phyloP scores from a whole-genome alignment of 1,140 invertebrate genomes.

The Nylanderia fulva region DNA sequence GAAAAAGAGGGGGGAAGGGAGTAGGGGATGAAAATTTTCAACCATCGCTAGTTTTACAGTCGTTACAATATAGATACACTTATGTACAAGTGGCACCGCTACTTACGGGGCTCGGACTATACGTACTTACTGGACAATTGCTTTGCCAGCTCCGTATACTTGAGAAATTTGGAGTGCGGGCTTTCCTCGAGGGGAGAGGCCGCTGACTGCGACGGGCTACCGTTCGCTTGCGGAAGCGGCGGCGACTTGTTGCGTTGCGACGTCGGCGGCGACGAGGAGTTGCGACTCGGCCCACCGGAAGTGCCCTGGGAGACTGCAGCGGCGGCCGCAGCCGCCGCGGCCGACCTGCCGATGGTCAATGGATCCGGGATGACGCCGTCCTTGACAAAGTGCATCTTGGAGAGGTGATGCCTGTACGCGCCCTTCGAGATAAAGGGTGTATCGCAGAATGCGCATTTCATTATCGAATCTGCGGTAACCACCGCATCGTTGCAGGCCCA shows the following conservation, averaged over 20 bases:
- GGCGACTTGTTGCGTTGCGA: slow-evolving; percentile 85
- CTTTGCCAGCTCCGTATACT: slow-evolving; percentile 98
- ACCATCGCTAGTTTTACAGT: slow-evolving; percentile 75
- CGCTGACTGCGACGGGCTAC: slow-evolving; percentile 83
- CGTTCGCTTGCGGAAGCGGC: slow-evolving; percentile 86
- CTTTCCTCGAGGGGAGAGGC: slow-evolving; percentile 92
- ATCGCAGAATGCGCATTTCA: slow-evolving; percentile 98
- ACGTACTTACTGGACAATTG: slow-evolving; percentile 98
- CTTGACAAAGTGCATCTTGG: slow-evolving; percentile 98
- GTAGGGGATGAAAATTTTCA: slow-evolving; percentile 54
- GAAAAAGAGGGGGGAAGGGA: not conserved
- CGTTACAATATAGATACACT: slow-evolving; percentile 86
- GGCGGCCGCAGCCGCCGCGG: slow-evolving; percentile 79
- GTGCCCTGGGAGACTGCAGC: slow-evolving; percentile 87
- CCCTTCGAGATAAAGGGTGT: slow-evolving; percentile 98
- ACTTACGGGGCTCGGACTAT: slow-evolving; percentile 87
- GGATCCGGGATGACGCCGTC: slow-evolving; percentile 93
- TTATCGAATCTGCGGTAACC: slow-evolving; percentile 93
- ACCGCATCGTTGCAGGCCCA: slow-evolving; percentile 97
- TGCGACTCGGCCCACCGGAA: slow-evolving; percentile 74
- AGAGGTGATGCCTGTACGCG: slow-evolving; percentile 97
- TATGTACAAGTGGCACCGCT: slow-evolving; percentile 86
- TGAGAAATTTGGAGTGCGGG: slow-evolving; percentile 98
- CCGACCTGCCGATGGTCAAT: slow-evolving; percentile 87
- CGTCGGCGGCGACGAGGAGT: slow-evolving; percentile 81